phyloP scores from a whole-genome alignment of 2,888 invertebrate genomes.

The Halictus ligatus region DNA sequence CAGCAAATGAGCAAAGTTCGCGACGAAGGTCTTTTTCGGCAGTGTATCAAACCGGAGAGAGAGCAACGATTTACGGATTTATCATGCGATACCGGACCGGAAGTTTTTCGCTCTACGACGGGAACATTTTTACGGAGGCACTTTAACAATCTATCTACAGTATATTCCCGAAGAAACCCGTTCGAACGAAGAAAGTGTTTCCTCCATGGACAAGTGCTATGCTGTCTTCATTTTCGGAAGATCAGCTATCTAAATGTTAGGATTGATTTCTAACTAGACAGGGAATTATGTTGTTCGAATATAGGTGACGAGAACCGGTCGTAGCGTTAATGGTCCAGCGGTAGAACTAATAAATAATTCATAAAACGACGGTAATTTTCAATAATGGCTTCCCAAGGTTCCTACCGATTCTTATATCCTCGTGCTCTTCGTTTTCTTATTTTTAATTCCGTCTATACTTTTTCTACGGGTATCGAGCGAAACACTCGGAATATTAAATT shows the following conservation, averaged over 20 bases:
- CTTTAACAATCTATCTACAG: background rate
- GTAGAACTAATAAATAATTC: constrained; percentile 4
- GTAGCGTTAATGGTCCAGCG: background rate
- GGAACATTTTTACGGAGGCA: background rate
- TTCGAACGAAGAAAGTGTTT: background rate
- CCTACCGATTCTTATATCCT: constrained; percentile 21
- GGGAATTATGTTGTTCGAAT: background rate
- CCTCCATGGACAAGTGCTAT: background rate
- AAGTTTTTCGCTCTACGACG: background rate
- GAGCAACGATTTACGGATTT: constrained; percentile 19
- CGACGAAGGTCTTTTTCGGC: constrained; percentile 34
- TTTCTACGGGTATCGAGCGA: constrained; percentile 16
- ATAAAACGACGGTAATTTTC: background rate
- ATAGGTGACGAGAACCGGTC: background rate
- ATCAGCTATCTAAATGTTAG: background rate
- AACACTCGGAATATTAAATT: constrained; percentile 29
- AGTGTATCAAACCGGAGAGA: constrained; percentile 22
- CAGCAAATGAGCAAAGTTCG: constrained; percentile 57
- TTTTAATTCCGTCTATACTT: constrained; percentile 32
- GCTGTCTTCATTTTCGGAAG: background rate
- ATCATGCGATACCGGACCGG: background rate
- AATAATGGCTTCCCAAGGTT: background rate
- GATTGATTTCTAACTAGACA: background rate
- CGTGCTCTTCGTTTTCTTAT: constrained; percentile 19
- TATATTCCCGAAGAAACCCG: background rate